Percentiles rank a stretch among this genome's conserved stretches.
These are phyloP conservation scores for Atethmia centrago DNA, from an alignment of 2,888 invertebrate species.

Conservation along the genomic window DNA sequence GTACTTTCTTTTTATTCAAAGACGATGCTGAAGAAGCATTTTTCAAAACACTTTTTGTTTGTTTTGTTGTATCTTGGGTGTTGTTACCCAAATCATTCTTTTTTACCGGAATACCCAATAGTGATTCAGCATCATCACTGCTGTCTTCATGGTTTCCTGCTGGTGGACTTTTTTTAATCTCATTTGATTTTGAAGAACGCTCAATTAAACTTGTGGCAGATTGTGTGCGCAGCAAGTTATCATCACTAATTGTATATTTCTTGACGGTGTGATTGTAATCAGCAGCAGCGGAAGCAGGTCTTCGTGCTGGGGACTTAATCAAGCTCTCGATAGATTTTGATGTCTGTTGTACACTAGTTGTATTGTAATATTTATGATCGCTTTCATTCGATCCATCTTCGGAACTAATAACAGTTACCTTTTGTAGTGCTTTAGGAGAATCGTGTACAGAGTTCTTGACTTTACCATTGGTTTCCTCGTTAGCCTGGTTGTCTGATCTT, in stretches of 20 bases:
- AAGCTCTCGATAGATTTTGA: slow-evolving; percentile 80
- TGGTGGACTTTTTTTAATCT: slow-evolving; percentile 36
- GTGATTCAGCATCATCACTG: slow-evolving; percentile 77
- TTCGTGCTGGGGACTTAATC: slow-evolving; percentile 82
- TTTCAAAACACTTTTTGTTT: slow-evolving; percentile 91
- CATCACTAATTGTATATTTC: slow-evolving; percentile 71
- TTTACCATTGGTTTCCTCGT: slow-evolving; percentile 28
- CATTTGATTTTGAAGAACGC: slow-evolving; percentile 53
- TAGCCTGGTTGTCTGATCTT: slow-evolving; percentile 22
- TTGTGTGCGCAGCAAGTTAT: slow-evolving; percentile 73
- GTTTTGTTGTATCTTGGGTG: slow-evolving; percentile 70
- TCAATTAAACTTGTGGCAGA: slow-evolving; percentile 74
- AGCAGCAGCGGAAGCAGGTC: slow-evolving; percentile 78
- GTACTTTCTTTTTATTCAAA: slow-evolving; percentile 91
- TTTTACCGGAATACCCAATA: slow-evolving; percentile 72
- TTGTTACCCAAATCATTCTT: slow-evolving; percentile 77
- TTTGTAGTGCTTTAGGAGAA: slow-evolving; percentile 47
- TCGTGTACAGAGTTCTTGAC: slow-evolving; percentile 25
- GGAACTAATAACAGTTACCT: slow-evolving; percentile 51
- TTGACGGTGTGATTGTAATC: slow-evolving; percentile 68
- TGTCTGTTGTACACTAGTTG: slow-evolving; percentile 67
- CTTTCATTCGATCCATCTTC: slow-evolving; percentile 73
- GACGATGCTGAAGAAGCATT: slow-evolving; percentile 89
- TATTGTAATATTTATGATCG: slow-evolving; percentile 72
- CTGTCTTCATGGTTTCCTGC: slow-evolving; percentile 67